Percentiles rank a stretch among this genome's conserved stretches.
Conservation (phyloP, 2,797 vertebrate genomes). For the Capromys pilorides region DNA sequence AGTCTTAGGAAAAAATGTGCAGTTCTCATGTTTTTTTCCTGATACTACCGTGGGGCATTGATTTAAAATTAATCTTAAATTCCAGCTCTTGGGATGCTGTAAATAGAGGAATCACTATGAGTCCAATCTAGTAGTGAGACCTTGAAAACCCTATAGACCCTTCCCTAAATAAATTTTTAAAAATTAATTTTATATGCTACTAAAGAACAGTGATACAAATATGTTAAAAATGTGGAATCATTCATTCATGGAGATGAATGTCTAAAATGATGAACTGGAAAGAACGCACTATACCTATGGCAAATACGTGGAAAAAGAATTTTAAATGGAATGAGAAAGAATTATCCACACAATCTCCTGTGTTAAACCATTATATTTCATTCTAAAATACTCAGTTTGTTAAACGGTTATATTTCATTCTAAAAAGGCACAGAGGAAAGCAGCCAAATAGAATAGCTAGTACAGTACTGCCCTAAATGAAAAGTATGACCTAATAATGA, state of each 20-base stretch:
- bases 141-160: too few relatives aligned
- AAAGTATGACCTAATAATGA: not conserved
- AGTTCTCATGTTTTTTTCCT: not conserved
- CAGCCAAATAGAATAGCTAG: not conserved
- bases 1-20: not conserved
- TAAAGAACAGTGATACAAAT: not conserved
- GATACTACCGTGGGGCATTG: not conserved
- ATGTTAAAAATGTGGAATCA: slow-evolving; percentile 16
- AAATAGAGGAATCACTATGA: too few relatives aligned
- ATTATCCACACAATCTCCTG: not conserved
- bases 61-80: slow-evolving; percentile 27
- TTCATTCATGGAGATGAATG: not conserved
- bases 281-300: not conserved
- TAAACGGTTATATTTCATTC: too few relatives aligned
- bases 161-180: not conserved
- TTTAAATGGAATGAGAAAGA: slow-evolving; percentile 17
- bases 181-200: slow-evolving; percentile 35
- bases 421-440: not conserved
- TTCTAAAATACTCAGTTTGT: not conserved
- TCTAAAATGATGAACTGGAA: not conserved
- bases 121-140: too few relatives aligned
- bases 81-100: too few relatives aligned
- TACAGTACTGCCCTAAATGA: not conserved
- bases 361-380: not conserved
- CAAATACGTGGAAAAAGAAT: not conserved